Percentiles rank a stretch among this genome's conserved stretches.
These are phyloP conservation scores for Cliona cf. orientalis DNA, from an alignment of 37 sponge, comb jelly and placozoan genomes.

Conservation along the genomic window DNA sequence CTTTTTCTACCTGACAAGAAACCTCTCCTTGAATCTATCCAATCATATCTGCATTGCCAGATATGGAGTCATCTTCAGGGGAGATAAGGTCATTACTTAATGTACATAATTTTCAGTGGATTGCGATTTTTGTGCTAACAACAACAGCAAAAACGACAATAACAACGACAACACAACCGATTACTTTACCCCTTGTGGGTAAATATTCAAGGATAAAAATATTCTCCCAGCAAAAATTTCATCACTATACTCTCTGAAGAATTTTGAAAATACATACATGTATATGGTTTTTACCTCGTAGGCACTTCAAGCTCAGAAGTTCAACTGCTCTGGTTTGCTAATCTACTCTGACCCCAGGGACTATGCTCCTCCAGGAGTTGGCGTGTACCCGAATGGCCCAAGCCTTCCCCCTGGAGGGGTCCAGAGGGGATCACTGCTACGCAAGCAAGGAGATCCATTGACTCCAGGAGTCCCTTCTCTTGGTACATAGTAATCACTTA, in stretches of 20 bases:
- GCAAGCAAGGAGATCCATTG: constrained; percentile 63
- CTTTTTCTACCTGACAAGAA: constrained; percentile 61
- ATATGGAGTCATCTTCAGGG: constrained; percentile 74
- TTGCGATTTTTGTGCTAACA: not conserved
- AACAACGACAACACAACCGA: no score
- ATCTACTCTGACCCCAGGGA: constrained; percentile 89
- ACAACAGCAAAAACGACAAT: not conserved
- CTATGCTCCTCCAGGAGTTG: constrained; percentile 63
- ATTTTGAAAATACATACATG: no score
- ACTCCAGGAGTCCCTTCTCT: constrained; percentile 65
- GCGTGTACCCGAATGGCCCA: constrained; percentile 68
- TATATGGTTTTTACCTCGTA: no score
- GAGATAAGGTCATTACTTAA: constrained; percentile 64
- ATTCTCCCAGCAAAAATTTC: no score
- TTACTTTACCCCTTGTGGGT: no score
- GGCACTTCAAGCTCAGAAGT: constrained; percentile 72
- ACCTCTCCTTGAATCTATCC: constrained; percentile 27
- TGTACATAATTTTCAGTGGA: not conserved
- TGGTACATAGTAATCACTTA: not conserved
- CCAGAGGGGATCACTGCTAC: constrained; percentile 74
- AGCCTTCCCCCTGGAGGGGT: constrained; percentile 77
- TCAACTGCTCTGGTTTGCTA: constrained; percentile 71
- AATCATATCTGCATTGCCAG: constrained; percentile 74
- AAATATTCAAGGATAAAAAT: no score
- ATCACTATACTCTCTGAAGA: no score